Conservation (phyloP, 2,888 invertebrate genomes). For the Phortica magna region DNA sequence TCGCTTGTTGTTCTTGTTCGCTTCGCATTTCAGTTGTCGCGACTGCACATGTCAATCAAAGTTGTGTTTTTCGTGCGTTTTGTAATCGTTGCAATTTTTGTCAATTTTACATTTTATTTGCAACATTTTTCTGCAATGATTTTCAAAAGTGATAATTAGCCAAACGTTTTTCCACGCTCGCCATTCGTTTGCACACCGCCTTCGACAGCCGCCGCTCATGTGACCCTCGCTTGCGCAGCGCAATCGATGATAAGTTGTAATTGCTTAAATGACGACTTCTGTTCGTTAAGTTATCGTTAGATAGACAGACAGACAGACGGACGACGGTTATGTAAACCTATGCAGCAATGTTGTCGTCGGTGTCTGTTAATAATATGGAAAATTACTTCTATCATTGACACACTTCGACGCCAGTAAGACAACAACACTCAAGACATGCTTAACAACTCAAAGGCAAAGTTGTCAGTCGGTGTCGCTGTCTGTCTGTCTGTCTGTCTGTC, state of each 20-base stretch:
- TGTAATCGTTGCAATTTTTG: background rate
- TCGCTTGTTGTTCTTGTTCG: background rate
- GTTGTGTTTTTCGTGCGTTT: background rate
- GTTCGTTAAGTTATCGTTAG: background rate
- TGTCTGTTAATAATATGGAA: constrained; percentile 24
- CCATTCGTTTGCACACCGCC: no score
- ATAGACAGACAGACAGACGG: no score
- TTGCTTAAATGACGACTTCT: constrained; percentile 16
- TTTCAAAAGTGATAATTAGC: background rate
- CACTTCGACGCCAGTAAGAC: constrained; percentile 58
- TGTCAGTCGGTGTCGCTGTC: background rate
- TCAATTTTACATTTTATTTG: background rate
- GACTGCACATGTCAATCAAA: constrained; percentile 25
- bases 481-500: background rate
- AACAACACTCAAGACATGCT: constrained; percentile 10
- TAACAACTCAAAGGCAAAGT: constrained; percentile 13
- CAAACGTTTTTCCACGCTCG: background rate
- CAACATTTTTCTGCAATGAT: background rate
- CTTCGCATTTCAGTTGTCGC: background rate
- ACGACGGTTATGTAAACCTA: constrained; percentile 11
- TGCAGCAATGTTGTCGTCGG: background rate
- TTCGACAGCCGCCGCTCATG: background rate
- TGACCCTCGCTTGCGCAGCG: no score
- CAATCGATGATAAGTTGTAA: constrained; percentile 21
- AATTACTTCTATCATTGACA: constrained; percentile 59